A percentile compares a stretch with the other conserved stretches of the same genome.
Conservation (phyloP, 2,113 vertebrate species). For the Platysteira castanea region DNA sequence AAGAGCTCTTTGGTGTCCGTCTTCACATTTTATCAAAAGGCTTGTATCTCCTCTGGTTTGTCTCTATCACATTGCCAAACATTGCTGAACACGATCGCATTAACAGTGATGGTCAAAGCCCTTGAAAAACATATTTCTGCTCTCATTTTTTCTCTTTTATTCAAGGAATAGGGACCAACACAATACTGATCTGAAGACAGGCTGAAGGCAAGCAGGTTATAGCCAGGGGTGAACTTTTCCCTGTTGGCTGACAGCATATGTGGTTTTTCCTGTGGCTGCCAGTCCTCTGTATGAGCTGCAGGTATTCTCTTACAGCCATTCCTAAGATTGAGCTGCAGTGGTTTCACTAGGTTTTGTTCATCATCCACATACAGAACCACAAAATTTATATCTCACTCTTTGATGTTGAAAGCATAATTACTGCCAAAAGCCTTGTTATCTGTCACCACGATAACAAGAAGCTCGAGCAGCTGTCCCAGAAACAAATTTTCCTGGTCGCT, state of each 20-base stretch:
- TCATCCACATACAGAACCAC: background rate
- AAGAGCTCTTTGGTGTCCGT: background rate
- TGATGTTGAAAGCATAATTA: background rate
- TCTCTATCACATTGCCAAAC: background rate
- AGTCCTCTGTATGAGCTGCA: background rate
- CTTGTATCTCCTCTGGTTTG: background rate
- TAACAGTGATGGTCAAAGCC: background rate
- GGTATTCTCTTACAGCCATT: background rate
- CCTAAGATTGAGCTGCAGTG: background rate
- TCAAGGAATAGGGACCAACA: background rate
- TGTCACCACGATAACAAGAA: background rate
- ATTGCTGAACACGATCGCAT: rapidly evolving
- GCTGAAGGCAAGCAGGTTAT: background rate
- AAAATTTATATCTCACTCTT: background rate
- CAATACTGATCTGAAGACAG: background rate
- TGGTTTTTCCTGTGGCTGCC: background rate
- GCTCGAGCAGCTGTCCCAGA: background rate
- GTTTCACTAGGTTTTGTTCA: background rate
- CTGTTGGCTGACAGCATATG: background rate
- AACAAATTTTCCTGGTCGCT: background rate
- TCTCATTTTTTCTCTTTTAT: background rate
- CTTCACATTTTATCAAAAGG: background rate
- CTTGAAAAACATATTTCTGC: background rate
- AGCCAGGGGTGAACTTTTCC: background rate
- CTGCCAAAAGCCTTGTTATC: background rate